These are phyloP conservation scores for Volucella zonaria DNA, from an alignment of 2,888 invertebrate genomes.

Conservation along the genomic window DNA sequence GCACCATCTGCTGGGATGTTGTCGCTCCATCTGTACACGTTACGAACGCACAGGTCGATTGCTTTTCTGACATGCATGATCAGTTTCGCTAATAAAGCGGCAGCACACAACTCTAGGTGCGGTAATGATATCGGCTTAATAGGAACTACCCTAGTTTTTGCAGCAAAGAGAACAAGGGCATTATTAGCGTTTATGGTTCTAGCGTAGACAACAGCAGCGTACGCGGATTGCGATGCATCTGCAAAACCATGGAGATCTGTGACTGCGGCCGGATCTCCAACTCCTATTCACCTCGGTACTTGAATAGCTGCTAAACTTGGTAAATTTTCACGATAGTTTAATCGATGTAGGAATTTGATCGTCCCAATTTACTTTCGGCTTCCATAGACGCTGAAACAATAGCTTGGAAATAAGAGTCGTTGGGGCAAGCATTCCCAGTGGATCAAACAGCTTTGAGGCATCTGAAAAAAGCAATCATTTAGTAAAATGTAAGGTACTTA, in stretches of 20 bases:
- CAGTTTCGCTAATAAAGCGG: not conserved
- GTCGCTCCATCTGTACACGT: not conserved
- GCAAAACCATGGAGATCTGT: slow-evolving; percentile 1
- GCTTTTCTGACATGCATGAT: not conserved
- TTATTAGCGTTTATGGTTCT: too few relatives aligned
- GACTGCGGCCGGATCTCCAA: not conserved
- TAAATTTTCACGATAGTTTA: not conserved
- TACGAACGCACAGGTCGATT: not conserved
- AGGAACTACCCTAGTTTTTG: not conserved
- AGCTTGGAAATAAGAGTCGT: too few relatives aligned
- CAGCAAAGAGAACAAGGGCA: not conserved
- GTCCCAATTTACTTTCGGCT: too few relatives aligned
- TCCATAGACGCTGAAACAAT: too few relatives aligned
- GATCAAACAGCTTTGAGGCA: too few relatives aligned
- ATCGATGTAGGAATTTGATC: too few relatives aligned
- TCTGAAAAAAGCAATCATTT: too few relatives aligned
- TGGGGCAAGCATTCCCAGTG: too few relatives aligned
- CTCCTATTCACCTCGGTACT: not conserved
- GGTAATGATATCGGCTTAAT: not conserved
- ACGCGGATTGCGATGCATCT: not conserved
- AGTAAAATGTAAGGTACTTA: too few relatives aligned
- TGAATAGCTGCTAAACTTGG: not conserved
- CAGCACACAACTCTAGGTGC: too few relatives aligned
- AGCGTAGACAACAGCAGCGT: not conserved
- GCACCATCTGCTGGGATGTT: not conserved